Percentiles rank a stretch among this genome's conserved stretches.
These are phyloP conservation scores for Eunapius fragilis DNA, from an alignment of 37 sponge, comb jelly and placozoan genomes.

Conservation along the genomic window DNA sequence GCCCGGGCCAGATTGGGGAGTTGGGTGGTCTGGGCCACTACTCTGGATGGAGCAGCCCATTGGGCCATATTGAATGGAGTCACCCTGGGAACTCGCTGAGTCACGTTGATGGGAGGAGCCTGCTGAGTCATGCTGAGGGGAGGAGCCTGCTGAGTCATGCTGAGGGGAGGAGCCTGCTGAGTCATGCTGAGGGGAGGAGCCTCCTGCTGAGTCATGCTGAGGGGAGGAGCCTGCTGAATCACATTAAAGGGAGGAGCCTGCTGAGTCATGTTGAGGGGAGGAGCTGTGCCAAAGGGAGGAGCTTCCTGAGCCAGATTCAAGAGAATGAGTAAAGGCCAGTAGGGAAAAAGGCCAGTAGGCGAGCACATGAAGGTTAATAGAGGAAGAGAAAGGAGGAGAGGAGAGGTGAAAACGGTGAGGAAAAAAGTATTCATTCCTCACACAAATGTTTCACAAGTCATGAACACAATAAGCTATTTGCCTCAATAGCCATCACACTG, in stretches of 20 bases:
- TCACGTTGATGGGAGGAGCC: not conserved
- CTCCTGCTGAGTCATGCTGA: not conserved
- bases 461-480: too few species aligned
- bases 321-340: too few species aligned
- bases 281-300: not conserved
- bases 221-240: not conserved
- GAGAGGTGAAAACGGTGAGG: too few species aligned
- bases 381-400: too few species aligned
- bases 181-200: not conserved
- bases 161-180: not conserved
- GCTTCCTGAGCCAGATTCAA: too few species aligned
- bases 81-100: not conserved
- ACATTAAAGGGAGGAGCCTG: not conserved
- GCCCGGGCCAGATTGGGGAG: conserved; percentile 62
- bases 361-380: too few species aligned
- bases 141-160: not conserved
- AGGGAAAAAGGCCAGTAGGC: too few species aligned
- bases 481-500: too few species aligned
- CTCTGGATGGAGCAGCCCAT: not conserved
- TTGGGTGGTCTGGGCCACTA: conserved; percentile 6
- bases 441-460: too few species aligned
- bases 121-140: not conserved
- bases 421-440: too few species aligned
- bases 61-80: not conserved
- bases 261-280: not conserved